These are phyloP conservation scores for Himalopsyche kuldschensis DNA, from an alignment of 2,888 invertebrate species.

Conservation along the genomic window DNA sequence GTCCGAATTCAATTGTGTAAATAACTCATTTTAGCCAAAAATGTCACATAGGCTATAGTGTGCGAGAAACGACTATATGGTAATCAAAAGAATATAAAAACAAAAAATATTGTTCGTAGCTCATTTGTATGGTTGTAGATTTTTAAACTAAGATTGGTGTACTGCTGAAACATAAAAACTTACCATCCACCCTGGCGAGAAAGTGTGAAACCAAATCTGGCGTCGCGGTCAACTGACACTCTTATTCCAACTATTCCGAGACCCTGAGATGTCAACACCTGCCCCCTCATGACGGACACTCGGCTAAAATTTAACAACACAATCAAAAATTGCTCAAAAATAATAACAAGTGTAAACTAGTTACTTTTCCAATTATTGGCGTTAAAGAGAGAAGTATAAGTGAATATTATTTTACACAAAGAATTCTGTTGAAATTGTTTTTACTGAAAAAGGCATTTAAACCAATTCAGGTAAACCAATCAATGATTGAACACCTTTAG, in stretches of 20 bases:
- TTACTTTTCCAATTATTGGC: background rate
- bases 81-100: no score
- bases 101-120: no score
- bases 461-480: no score
- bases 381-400: background rate
- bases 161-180: slow-evolving; percentile 52
- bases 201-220: slow-evolving; percentile 93
- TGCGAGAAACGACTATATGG: no score
- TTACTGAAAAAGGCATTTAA: background rate
- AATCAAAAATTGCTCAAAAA: slow-evolving; percentile 9
- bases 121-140: no score
- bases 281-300: slow-evolving; percentile 97
- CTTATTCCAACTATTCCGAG: slow-evolving; percentile 96
- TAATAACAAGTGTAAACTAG: background rate
- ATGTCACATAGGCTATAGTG: no score
- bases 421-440: background rate
- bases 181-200: slow-evolving; percentile 93
- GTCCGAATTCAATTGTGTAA: no score
- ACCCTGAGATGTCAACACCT: slow-evolving; percentile 92
- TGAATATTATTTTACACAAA: background rate
- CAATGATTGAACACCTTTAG: no score
- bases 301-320: slow-evolving; percentile 70
- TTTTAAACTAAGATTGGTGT: no score
- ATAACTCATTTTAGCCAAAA: no score
- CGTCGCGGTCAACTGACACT: slow-evolving; percentile 92